These are phyloP conservation scores for Thymallus thymallus DNA, from an alignment of 2,113 vertebrate genomes.

Conservation along the genomic window DNA sequence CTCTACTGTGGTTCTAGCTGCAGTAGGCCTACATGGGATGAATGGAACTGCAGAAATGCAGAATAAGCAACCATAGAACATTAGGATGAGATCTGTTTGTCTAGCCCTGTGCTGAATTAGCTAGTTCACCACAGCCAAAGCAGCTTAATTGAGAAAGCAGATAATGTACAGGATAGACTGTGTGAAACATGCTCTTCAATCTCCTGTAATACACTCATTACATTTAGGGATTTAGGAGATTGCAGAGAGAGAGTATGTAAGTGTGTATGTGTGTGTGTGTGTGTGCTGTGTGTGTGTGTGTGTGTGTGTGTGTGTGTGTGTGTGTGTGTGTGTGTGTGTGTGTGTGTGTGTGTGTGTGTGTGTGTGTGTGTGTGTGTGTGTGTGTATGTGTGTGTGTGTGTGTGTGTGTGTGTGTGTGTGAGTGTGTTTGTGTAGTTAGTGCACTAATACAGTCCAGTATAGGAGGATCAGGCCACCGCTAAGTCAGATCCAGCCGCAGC, in stretches of 20 bases:
- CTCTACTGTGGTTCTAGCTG: background rate
- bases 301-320: background rate
- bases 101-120: slow-evolving; percentile 2
- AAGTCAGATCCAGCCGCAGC: slow-evolving; percentile 2
- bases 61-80: background rate
- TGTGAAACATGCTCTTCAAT: background rate
- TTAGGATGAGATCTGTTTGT: background rate
- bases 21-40: background rate
- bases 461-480: background rate
- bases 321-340: slow-evolving; percentile 15
- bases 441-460: background rate
- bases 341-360: background rate
- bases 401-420: slow-evolving; percentile 18
- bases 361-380: no score
- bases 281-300: no score
- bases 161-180: slow-evolving; percentile 6
- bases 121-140: background rate
- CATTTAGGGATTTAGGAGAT: slow-evolving; percentile 21
- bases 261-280: no score
- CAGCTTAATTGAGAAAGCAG: slow-evolving; percentile 3
- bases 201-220: slow-evolving; percentile 20
- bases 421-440: background rate
- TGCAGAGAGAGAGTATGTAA: slow-evolving; percentile 5
- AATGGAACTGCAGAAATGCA: background rate
- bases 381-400: background rate